Evolutionary conservation across 2,888 invertebrate genomes (phyloP), one percentile per base, ranked within the genome.

Genomic region (Eudasyphora cyanicolor): DNA sequence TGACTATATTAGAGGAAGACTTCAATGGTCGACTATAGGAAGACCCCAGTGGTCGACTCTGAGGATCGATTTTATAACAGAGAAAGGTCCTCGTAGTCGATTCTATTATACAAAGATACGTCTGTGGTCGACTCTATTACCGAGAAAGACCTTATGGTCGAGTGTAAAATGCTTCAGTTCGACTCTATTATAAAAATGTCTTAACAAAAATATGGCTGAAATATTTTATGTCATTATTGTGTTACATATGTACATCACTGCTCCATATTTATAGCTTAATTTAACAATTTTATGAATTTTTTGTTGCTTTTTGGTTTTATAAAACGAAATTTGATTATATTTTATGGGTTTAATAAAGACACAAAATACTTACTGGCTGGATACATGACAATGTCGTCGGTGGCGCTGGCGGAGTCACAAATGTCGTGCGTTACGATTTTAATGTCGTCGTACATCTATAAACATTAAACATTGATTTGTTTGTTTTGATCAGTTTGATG

Each of bases 401-500:
- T 64, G 42, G 7, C 29, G 21, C 70, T 71, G 27, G 27, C 27
- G 54, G 10, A 24, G 45, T 60, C 14, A n/a, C 45, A n/a, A 45
- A 45, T 45, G 45, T 45, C 45, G n/a, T n/a, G n/a, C n/a, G n/a
- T 5, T 32, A n/a, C n/a, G n/a, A 45, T 12, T 14, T 45, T 45
- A 45, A 12, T 19, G 64, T 35, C 29, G 49, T 21, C 7, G 29
- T n/a, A n/a, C n/a, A 57, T 29, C 27, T 8, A 75, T 78, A 70
- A 75, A 71, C 78, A n/a, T 54, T 62, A 21, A 62, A 7, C 32
- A 54, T 62, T 75, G 42, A 64, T 75, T 75, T 78, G 82, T 69
- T 70, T 78, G 82, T 78, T 78, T 70, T 78, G 82, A 82, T 78
- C 24, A 54, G 62, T 82, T 54, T 64, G 75, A 78, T 75, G 75